phyloP scores from a whole-genome alignment of 1,140 invertebrate genomes.

The Whitmania pigra region DNA sequence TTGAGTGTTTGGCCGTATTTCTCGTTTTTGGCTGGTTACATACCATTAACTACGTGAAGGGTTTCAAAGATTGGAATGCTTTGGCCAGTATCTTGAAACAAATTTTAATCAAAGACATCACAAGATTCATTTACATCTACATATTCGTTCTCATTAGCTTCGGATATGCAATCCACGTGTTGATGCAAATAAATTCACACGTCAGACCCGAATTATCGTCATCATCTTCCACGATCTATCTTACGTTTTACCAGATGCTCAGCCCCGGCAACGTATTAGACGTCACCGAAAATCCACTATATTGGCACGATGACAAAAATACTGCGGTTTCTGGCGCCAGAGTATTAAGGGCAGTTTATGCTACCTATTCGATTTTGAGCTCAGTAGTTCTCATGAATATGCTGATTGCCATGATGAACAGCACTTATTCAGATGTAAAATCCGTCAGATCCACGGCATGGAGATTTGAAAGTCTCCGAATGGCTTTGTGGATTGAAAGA shows the following conservation, averaged over 20 bases:
- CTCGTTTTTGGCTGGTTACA: constrained; percentile 17
- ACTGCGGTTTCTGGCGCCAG: neutral
- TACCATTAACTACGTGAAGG: constrained; percentile 15
- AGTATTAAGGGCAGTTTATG: constrained; percentile 14
- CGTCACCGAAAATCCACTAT: neutral
- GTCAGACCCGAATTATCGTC: constrained; percentile 7
- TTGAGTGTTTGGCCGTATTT: constrained; percentile 10
- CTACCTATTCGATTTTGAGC: constrained; percentile 7
- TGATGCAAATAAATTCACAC: constrained; percentile 13
- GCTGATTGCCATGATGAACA: constrained; percentile 20
- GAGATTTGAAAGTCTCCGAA: constrained; percentile 14
- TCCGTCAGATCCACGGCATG: constrained; percentile 13
- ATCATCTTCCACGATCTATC: constrained; percentile 13
- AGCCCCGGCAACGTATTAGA: constrained; percentile 17
- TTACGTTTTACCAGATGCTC: constrained; percentile 19
- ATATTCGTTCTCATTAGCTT: constrained; percentile 17
- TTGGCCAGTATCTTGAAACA: constrained; percentile 10
- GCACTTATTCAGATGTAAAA: constrained; percentile 18
- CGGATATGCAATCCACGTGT: constrained; percentile 16
- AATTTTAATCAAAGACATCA: constrained; percentile 15
- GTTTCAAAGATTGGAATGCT: constrained; percentile 18
- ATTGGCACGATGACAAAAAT: neutral
- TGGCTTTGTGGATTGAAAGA: constrained; percentile 19
- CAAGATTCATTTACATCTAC: constrained; percentile 18
- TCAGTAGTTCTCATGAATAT: constrained; percentile 17